Percentiles rank a stretch among this genome's conserved stretches.
Conservation (phyloP, 2,797 vertebrate genomes). For the Neoniphon sammara region DNA sequence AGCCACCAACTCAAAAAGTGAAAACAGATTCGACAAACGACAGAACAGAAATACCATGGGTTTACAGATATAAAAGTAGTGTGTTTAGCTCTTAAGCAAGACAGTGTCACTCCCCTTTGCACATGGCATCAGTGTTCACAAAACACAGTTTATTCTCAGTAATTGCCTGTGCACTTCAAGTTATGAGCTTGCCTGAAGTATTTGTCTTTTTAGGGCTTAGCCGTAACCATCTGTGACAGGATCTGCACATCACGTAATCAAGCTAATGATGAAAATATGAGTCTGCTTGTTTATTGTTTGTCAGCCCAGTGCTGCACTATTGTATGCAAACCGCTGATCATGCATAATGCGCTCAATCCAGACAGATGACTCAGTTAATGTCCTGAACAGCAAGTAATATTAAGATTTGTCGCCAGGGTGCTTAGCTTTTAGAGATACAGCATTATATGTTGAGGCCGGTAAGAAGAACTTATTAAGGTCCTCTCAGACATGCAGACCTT, state of each 20-base stretch:
- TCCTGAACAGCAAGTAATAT: conserved; percentile 38
- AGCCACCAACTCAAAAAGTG: background rate
- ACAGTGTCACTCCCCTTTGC: conserved; percentile 2
- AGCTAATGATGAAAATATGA: background rate
- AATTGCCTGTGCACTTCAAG: background rate
- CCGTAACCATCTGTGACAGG: background rate
- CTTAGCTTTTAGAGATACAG: too few species aligned
- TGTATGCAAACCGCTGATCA: conserved; percentile 31
- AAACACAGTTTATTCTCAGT: background rate
- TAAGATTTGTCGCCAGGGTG: conserved; percentile 54
- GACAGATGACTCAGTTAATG: conserved; percentile 38
- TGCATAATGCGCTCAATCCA: conserved; percentile 37
- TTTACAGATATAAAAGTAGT: conserved; percentile 3
- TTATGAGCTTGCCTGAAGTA: background rate
- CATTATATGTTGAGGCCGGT: conserved; percentile 1
- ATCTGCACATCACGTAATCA: background rate
- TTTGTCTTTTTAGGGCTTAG: background rate
- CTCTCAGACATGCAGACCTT: conserved; percentile 47
- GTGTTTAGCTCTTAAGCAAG: conserved; percentile 1
- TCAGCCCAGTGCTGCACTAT: conserved; percentile 9
- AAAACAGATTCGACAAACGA: too few species aligned
- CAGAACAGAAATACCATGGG: conserved; percentile 21
- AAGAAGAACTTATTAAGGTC: conserved; percentile 67
- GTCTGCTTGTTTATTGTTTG: conserved; percentile 10
- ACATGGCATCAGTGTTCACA: background rate